Conservation (phyloP, 2,113 vertebrate species). For the Henicopernis longicauda region DNA sequence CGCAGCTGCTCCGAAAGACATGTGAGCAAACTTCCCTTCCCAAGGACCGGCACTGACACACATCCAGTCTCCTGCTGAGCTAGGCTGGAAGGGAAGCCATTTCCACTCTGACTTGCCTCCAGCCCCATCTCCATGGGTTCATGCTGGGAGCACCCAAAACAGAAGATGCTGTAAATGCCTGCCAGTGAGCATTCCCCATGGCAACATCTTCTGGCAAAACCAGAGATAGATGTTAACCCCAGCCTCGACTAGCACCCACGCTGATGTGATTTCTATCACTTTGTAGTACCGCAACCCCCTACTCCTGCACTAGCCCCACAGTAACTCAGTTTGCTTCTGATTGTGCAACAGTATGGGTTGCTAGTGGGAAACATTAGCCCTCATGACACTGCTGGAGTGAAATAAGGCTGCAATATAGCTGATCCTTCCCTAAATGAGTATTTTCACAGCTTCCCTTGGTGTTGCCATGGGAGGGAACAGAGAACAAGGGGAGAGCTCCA, state of each 20-base stretch:
- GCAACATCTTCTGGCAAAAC: background rate
- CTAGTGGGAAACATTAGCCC: background rate
- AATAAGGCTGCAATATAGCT: background rate
- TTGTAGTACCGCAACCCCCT: background rate
- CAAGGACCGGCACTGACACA: background rate
- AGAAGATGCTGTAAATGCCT: background rate
- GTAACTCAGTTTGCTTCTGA: background rate
- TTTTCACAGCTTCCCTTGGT: background rate
- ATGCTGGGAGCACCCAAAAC: background rate
- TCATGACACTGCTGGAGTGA: background rate
- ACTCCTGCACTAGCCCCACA: background rate
- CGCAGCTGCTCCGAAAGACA: background rate
- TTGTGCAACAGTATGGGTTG: background rate
- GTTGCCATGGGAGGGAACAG: background rate
- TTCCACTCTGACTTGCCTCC: background rate
- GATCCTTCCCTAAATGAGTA: background rate
- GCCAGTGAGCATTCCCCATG: background rate
- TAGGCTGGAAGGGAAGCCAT: background rate
- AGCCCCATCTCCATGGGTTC: background rate
- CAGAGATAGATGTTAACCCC: background rate
- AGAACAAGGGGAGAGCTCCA: background rate
- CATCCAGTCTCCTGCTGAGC: background rate
- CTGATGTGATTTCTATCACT: background rate
- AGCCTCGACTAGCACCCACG: background rate
- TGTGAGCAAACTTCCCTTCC: background rate